Evolutionary conservation across 2,113 vertebrate genomes (phyloP), one percentile per base, ranked within the genome.

Genomic region (Coryphaenoides rupestris): DNA sequence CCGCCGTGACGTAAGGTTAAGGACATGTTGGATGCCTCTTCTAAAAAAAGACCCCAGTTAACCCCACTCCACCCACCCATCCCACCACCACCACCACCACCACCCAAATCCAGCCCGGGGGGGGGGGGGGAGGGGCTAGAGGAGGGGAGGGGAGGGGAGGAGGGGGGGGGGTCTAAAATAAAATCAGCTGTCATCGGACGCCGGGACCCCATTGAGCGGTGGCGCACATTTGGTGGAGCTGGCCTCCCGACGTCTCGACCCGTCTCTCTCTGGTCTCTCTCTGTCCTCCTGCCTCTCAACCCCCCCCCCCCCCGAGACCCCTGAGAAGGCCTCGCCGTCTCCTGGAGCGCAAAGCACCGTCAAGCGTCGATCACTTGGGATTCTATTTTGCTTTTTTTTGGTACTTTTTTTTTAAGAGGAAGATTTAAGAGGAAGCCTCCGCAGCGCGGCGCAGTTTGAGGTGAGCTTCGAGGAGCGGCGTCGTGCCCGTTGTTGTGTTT

Each of bases 31-130:
- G 86, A 84, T 88, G 94, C 91, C 92, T 84, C 60, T 77, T 80
- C 92, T 92, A 94, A 92, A 94, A 94, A 91, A 92, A 93, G 87
- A 58, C 7, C 56, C 69, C 74, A 60, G n/a, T n/a, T n/a, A 79
- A 63, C 77, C 76, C 19, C 19, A 14, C 21, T 26, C 10, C 15
- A 72, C 22, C 60, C 9, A 63, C 26, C 63, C 62, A 58, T 6
- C 56, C 69, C 75, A 60, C 81, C 61, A 76, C 75, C 19, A 19
- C 19, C 40, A 63, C 23, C 0, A 60, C 70, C 77, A 80, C 80
- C 70, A 65, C 80, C 82, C 82, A 79, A 64, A 79, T 81, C 83
- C 68, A 21, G 54, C 21, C 24, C 76, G 46, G 4, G 45, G 45
- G 21, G 21, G 60, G 21, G 45, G 15, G 14, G 3, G 33, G 23